Evolutionary conservation across 2,888 invertebrate genomes (phyloP), one percentile per base, ranked within the genome.

Genomic region (Drosophila putrida): DNA sequence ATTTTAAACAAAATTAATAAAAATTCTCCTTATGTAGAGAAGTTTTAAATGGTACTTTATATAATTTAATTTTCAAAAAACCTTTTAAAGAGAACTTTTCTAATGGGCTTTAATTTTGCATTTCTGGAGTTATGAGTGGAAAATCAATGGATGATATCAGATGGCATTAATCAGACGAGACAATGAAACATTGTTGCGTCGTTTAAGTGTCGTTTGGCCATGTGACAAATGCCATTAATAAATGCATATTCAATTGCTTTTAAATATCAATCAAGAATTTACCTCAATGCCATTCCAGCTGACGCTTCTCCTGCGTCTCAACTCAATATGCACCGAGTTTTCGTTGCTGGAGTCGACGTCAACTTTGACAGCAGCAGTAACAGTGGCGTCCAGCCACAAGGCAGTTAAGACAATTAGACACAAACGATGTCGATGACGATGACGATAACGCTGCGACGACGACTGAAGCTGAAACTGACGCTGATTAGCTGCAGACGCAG

Each of bases 221-320:
- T 65, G 55, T 68, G 59, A 75, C 55, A 57, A 69, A 51, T 62
- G 6, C 49, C 43, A 72, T 72, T 73, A 60, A 75, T 57, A 57
- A 69, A 47, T 62, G 4, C 49, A 53, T 55, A 51, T 46, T 11
- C 10, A 58, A 35, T 36, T 49, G 61, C 57, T 49, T 59, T 63
- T 43, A 59, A 75, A 59, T 41, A 38, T 39, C 28, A 53, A 61
- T 50, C 11, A 6, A 44, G 55, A 36, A 44, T 54, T 90, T 75
- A 92, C 92, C 92, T 92, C 90, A 82, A 90, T 80, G 82, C 91
- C 91, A 84, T 92, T 90, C 60, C 89, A 76, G 47, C 84, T 83
- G 59, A 92, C 80, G 81, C 89, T 90, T 65, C 89, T 89, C 75
- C 90, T 90, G 81, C 90, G 91, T 63, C 90, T 90, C 80, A 92